Evolutionary conservation across 2,888 invertebrate species (phyloP).

Genomic region (Empis livida): DNA sequence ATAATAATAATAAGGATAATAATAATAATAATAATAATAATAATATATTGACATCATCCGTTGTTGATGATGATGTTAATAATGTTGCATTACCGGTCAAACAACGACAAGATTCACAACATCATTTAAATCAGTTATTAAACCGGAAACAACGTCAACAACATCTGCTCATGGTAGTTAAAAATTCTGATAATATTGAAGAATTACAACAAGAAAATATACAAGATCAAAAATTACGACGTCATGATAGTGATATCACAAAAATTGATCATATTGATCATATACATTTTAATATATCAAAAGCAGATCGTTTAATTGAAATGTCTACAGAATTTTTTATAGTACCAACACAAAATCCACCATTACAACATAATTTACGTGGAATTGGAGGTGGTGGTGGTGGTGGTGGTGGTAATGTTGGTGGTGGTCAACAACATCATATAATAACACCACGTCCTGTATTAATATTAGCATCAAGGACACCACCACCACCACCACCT

Average conservation of each 20-base stretch:
- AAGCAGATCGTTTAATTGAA: slow-evolving; percentile 45
- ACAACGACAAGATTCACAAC: slow-evolving; percentile 1
- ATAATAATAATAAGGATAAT: too few relatives aligned
- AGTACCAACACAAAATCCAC: slow-evolving; percentile 39
- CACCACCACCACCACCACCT: slow-evolving; percentile 21
- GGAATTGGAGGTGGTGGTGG: neutral
- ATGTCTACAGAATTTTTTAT: slow-evolving; percentile 78
- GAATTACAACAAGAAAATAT: neutral
- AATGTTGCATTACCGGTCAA: slow-evolving; percentile 6
- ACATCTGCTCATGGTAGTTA: neutral
- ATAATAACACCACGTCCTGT: slow-evolving; percentile 21
- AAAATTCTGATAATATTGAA: neutral
- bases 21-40: slow-evolving; percentile 8
- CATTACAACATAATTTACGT: slow-evolving; percentile 8
- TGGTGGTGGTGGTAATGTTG: neutral
- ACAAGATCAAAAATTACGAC: slow-evolving; percentile 3
- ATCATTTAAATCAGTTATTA: slow-evolving; percentile 2
- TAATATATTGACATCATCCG: neutral
- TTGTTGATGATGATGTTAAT: slow-evolving; percentile 2
- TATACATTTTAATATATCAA: slow-evolving; percentile 22
- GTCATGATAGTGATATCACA: slow-evolving; percentile 6
- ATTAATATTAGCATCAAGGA: slow-evolving; percentile 20
- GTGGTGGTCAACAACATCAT: neutral
- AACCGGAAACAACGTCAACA: neutral
- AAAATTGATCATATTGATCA: slow-evolving; percentile 6